These are phyloP conservation scores for Elmis aenea DNA, from an alignment of 2,888 invertebrate species.

Conservation along the genomic window DNA sequence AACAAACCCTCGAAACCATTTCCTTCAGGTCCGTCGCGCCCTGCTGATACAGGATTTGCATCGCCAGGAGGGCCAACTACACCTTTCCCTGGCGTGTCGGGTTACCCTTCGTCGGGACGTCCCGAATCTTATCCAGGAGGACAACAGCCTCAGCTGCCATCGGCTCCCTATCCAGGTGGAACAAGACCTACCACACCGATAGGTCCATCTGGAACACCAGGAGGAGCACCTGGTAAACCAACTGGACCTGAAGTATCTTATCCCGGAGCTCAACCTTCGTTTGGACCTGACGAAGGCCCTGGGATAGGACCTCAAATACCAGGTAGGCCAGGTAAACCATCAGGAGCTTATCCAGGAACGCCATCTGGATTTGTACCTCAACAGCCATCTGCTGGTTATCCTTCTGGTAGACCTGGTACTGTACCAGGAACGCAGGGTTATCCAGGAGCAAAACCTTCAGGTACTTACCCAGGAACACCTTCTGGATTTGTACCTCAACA, in stretches of 20 bases:
- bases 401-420: constrained; percentile 17
- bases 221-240: background rate
- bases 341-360: constrained; percentile 5
- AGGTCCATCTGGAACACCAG: no score
- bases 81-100: no score
- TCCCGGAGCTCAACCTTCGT: background rate
- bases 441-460: constrained; percentile 33
- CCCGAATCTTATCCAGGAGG: no score
- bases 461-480: constrained; percentile 32
- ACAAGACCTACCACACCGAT: no score
- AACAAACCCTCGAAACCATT: constrained; percentile 63
- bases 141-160: no score
- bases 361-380: constrained; percentile 3
- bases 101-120: no score
- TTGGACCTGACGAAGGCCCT: background rate
- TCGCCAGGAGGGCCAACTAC: no score
- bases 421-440: constrained; percentile 34
- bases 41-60: no score
- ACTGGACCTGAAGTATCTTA: background rate
- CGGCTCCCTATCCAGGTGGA: no score
- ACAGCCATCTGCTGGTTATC: constrained; percentile 5
- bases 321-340: constrained; percentile 21
- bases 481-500: constrained; percentile 24
- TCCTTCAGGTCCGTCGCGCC: no score
- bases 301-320: background rate